A percentile compares a stretch with the other conserved stretches of the same genome.
These are phyloP conservation scores for Antheraea mylitta DNA, from an alignment of 1,140 invertebrate genomes.

Conservation along the genomic window DNA sequence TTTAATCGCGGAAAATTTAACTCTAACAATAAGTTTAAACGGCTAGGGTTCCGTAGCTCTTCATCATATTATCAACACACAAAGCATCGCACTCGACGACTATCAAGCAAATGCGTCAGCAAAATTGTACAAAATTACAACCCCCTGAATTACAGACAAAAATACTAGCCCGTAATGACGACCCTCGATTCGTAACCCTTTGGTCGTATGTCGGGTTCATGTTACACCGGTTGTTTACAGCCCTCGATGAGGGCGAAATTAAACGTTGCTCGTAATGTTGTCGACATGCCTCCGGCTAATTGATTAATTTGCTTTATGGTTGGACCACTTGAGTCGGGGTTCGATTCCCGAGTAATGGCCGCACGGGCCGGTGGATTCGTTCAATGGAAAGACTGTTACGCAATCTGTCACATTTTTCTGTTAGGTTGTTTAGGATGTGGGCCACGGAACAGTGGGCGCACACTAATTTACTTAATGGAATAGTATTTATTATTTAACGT, in stretches of 20 bases:
- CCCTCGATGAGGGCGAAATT: conserved; percentile 65
- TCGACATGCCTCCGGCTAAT: conserved; percentile 75
- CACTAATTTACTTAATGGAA: conserved; percentile 3
- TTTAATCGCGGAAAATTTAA: conserved; percentile 8
- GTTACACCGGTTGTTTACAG: conserved; percentile 35
- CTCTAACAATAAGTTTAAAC: conserved; percentile 16
- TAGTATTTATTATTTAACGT: neutral
- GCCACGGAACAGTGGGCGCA: neutral
- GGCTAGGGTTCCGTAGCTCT: conserved; percentile 32
- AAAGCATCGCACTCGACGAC: conserved; percentile 21
- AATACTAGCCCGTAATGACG: conserved; percentile 45
- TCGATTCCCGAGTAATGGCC: conserved; percentile 64
- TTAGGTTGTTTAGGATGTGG: conserved; percentile 22
- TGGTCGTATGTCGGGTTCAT: conserved; percentile 23
- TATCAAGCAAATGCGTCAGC: conserved; percentile 73
- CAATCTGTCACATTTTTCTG: conserved; percentile 74
- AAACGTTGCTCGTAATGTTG: conserved; percentile 72
- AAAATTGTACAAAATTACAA: conserved; percentile 60
- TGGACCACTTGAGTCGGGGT: conserved; percentile 56
- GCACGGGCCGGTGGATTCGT: conserved; percentile 55
- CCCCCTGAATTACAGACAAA: conserved; percentile 57
- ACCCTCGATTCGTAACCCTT: conserved; percentile 23
- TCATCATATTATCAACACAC: conserved; percentile 68
- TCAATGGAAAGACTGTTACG: conserved; percentile 62
- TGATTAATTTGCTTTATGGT: conserved; percentile 78